These are phyloP conservation scores for Sylvia atricapilla DNA, from an alignment of 2,113 vertebrate genomes.

Conservation along the genomic window DNA sequence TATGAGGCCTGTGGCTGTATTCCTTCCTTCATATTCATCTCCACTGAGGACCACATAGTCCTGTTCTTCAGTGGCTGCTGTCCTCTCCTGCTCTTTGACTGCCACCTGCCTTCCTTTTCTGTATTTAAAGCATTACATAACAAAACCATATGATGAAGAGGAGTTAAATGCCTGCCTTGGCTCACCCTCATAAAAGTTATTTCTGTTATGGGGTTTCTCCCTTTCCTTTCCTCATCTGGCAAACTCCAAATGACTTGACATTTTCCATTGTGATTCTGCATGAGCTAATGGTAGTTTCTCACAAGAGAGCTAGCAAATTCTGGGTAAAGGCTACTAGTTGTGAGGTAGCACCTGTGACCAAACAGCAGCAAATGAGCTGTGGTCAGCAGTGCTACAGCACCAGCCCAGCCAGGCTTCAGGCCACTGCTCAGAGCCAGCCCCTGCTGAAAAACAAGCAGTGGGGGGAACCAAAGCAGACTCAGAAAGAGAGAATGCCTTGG, in stretches of 20 bases:
- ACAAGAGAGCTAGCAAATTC: neutral
- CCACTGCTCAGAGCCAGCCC: neutral
- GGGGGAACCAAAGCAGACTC: neutral
- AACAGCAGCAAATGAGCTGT: neutral
- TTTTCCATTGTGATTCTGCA: neutral
- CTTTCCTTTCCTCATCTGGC: neutral
- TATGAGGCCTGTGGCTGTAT: neutral
- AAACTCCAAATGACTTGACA: slow-evolving; percentile 31
- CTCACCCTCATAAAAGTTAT: slow-evolving; percentile 43
- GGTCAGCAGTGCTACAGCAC: neutral
- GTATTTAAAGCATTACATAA: slow-evolving; percentile 46
- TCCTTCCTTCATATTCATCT: neutral
- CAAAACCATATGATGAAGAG: slow-evolving; percentile 42
- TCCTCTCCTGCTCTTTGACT: slow-evolving; percentile 39
- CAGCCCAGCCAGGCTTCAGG: neutral
- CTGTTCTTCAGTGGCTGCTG: neutral
- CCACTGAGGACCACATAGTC: neutral
- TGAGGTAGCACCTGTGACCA: neutral
- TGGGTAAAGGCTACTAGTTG: neutral
- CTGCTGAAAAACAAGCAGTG: rapidly evolving
- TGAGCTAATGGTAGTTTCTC: neutral
- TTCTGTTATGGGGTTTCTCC: slow-evolving; percentile 33
- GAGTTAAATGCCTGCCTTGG: slow-evolving; percentile 40
- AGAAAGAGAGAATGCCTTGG: rapidly evolving
- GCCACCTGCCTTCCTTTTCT: slow-evolving; percentile 6